A percentile compares a stretch with the other conserved stretches of the same genome.
These are phyloP conservation scores for Atractosteus spatula DNA, from an alignment of 2,113 vertebrate genomes.

Conservation along the genomic window DNA sequence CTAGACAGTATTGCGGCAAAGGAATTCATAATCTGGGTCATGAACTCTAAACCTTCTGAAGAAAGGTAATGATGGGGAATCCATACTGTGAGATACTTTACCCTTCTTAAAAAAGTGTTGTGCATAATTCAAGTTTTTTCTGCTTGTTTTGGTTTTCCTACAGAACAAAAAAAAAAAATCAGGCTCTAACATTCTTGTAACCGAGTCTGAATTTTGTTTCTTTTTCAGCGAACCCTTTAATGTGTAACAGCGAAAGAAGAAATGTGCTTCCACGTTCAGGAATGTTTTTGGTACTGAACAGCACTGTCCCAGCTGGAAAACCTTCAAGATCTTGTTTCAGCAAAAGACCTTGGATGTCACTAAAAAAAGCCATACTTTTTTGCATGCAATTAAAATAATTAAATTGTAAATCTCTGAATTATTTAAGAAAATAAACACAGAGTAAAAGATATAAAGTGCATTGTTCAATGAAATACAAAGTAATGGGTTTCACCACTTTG, in stretches of 20 bases:
- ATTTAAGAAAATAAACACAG: slow-evolving; percentile 42
- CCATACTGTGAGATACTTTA: neutral
- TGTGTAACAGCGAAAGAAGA: slow-evolving; percentile 58
- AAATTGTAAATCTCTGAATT: slow-evolving; percentile 57
- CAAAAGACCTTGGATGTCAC: slow-evolving; percentile 58
- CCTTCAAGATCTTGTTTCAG: slow-evolving; percentile 58
- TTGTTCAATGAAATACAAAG: slow-evolving; percentile 26
- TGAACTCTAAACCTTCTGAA: slow-evolving; percentile 80
- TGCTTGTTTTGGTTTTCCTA: too few relatives aligned
- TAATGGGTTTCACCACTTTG: too few relatives aligned
- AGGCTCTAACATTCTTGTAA: neutral
- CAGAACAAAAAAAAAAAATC: too few relatives aligned
- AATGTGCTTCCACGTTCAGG: slow-evolving; percentile 42
- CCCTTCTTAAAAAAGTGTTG: too few relatives aligned
- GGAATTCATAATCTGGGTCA: slow-evolving; percentile 93
- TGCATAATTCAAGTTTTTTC: too few relatives aligned
- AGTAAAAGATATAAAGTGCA: slow-evolving; percentile 27
- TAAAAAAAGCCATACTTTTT: slow-evolving; percentile 68
- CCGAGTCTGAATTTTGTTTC: slow-evolving; percentile 20
- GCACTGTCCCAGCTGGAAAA: slow-evolving; percentile 50
- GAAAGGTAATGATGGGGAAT: slow-evolving; percentile 40
- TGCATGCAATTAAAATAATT: slow-evolving; percentile 56
- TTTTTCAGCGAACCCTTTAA: slow-evolving; percentile 67
- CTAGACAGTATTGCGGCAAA: slow-evolving; percentile 89
- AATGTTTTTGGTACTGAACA: slow-evolving; percentile 51